Evolutionary conservation across 1,140 invertebrate genomes (phyloP).

Genomic region (Plectus sambesii): DNA sequence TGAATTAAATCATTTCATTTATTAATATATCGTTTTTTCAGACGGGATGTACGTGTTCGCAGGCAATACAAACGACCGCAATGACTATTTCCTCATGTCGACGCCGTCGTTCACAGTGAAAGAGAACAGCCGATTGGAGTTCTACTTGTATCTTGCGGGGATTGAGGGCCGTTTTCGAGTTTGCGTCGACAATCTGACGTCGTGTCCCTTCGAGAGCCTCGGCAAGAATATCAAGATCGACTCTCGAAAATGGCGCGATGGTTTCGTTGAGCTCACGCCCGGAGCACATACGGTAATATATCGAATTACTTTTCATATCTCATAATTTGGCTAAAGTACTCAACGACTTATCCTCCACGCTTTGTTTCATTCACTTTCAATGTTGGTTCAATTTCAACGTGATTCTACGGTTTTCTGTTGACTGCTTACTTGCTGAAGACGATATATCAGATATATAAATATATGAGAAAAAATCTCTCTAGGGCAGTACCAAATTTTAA

Average conservation of each 20-base stretch:
- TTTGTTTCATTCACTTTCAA: no score
- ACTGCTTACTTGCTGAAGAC: no score
- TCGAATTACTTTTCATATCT: background rate
- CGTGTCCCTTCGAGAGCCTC: slow-evolving; percentile 16
- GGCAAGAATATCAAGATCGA: slow-evolving; percentile 16
- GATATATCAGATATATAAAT: no score
- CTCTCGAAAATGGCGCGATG: slow-evolving; percentile 19
- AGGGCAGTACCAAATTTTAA: no score
- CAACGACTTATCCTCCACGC: no score
- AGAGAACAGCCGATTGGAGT: slow-evolving; percentile 19
- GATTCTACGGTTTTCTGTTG: no score
- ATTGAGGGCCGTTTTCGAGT: slow-evolving; percentile 21
- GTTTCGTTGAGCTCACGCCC: slow-evolving; percentile 10
- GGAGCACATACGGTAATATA: slow-evolving; percentile 15
- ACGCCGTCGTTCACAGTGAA: slow-evolving; percentile 14
- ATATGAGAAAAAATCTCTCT: background rate
- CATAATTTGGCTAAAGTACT: no score
- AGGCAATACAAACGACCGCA: slow-evolving; percentile 6
- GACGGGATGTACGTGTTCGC: slow-evolving; percentile 21
- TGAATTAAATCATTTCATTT: no score
- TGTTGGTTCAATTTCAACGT: no score
- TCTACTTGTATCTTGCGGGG: slow-evolving; percentile 20
- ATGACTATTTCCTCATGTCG: slow-evolving; percentile 16
- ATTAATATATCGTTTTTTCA: no score
- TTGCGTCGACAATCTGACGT: slow-evolving; percentile 19